phyloP scores from a whole-genome alignment of 2,113 vertebrate genomes.

The Thomomys bottae region DNA sequence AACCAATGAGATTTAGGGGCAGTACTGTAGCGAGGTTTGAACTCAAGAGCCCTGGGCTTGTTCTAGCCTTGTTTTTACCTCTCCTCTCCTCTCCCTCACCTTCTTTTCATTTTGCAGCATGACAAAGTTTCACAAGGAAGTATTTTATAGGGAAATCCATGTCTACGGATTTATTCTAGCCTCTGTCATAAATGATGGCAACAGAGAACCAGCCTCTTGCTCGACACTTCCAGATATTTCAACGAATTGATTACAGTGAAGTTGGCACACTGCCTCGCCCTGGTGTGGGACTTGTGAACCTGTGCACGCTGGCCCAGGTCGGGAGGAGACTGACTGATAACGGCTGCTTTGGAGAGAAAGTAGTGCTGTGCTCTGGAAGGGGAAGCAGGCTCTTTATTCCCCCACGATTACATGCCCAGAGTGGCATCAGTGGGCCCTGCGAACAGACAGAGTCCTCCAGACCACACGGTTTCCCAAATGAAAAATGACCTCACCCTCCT shows the following conservation, averaged over 20 bases:
- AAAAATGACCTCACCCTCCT: slow-evolving; percentile 65
- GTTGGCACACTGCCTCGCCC: not conserved
- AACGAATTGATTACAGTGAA: slow-evolving; percentile 20
- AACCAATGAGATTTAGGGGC: not conserved
- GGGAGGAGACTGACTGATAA: not conserved
- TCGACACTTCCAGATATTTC: slow-evolving; percentile 55
- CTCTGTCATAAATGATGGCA: slow-evolving; percentile 68
- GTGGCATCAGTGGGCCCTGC: slow-evolving; percentile 14
- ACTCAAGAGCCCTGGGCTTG: too few relatives aligned
- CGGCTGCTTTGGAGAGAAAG: slow-evolving; percentile 28
- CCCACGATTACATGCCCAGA: slow-evolving; percentile 40
- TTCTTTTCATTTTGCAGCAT: slow-evolving; percentile 70
- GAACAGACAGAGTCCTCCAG: not conserved
- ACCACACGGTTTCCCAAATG: slow-evolving; percentile 31
- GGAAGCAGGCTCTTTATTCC: not conserved
- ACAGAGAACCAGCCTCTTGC: slow-evolving; percentile 44
- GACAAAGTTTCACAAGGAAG: slow-evolving; percentile 69
- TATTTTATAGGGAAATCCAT: slow-evolving; percentile 76
- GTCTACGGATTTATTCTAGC: slow-evolving; percentile 64
- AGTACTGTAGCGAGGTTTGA: too few relatives aligned
- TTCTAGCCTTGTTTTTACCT: not conserved
- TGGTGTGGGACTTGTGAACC: not conserved
- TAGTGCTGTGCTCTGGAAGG: slow-evolving; percentile 22
- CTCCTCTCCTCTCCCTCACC: not conserved
- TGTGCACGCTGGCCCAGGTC: not conserved